These are phyloP conservation scores for Drosophila mayri DNA, from an alignment of 1,140 invertebrate genomes.

Conservation along the genomic window DNA sequence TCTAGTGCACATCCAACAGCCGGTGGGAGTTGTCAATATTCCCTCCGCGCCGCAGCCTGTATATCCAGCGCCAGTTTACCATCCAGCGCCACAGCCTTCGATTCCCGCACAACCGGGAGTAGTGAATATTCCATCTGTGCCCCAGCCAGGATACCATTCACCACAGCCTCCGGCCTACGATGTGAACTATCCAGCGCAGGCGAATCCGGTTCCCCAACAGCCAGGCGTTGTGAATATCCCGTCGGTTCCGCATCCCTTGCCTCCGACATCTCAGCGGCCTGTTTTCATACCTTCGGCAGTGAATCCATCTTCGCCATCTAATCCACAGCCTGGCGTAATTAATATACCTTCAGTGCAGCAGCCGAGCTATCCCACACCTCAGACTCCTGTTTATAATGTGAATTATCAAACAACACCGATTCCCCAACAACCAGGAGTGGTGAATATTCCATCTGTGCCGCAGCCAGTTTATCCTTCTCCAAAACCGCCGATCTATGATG, in stretches of 20 bases:
- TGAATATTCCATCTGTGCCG: slow-evolving; percentile 77
- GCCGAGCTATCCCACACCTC: slow-evolving; percentile 20
- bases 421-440: slow-evolving; percentile 86
- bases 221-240: slow-evolving; percentile 45
- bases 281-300: slow-evolving; percentile 6
- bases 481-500: slow-evolving; percentile 91
- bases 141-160: slow-evolving; percentile 27
- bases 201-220: slow-evolving; percentile 21
- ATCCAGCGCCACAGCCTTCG: slow-evolving; percentile 9
- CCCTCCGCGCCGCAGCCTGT: slow-evolving; percentile 23
- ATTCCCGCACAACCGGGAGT: slow-evolving; percentile 88
- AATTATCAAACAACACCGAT: slow-evolving; percentile 85
- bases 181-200: slow-evolving; percentile 30
- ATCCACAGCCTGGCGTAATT: slow-evolving; percentile 88
- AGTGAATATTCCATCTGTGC: slow-evolving; percentile 84
- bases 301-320: neutral
- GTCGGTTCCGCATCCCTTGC: slow-evolving; percentile 18
- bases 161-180: slow-evolving; percentile 39
- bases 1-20: slow-evolving; percentile 40
- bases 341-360: slow-evolving; percentile 58
- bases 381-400: slow-evolving; percentile 21
- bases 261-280: slow-evolving; percentile 23
- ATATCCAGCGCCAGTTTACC: slow-evolving; percentile 25
- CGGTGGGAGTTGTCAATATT: slow-evolving; percentile 29
- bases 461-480: slow-evolving; percentile 85